Conservation (phyloP, 2,113 vertebrate genomes). For the Sinocyclocheilus anshuiensis region DNA sequence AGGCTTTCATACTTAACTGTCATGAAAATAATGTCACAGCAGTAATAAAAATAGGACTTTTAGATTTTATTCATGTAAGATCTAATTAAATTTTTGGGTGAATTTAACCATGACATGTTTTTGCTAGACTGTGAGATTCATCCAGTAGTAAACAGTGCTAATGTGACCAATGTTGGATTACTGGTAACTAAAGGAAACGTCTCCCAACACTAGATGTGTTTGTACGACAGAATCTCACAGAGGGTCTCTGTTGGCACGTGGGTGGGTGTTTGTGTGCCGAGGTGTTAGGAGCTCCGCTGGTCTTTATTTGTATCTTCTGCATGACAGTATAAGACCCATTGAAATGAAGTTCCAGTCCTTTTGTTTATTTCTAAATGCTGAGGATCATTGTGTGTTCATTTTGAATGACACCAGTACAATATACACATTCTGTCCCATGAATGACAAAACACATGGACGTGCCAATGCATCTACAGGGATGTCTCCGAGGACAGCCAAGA, state of each 20-base stretch:
- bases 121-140: not conserved
- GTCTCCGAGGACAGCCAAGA: not conserved
- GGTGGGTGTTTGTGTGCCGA: conserved; percentile 2
- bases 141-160: conserved; percentile 1
- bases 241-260: conserved; percentile 31
- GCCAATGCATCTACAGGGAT: not conserved
- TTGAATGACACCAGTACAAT: not conserved
- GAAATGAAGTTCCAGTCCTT: not conserved
- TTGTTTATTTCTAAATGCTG: not conserved
- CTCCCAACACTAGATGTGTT: too few relatives aligned
- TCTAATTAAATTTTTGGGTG: too few relatives aligned
- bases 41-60: not conserved
- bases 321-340: not conserved
- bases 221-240: not conserved
- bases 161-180: not conserved
- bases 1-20: not conserved
- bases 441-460: not conserved
- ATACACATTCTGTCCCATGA: not conserved
- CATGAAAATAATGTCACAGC: not conserved
- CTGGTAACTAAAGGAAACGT: not conserved
- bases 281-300: not conserved
- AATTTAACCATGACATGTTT: not conserved
- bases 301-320: not conserved
- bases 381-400: not conserved
- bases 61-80: not conserved